Percentiles rank a stretch among this genome's conserved stretches.
Evolutionary conservation across 2,797 vertebrate genomes (phyloP).

Genomic region (Ceryle rudis): DNA sequence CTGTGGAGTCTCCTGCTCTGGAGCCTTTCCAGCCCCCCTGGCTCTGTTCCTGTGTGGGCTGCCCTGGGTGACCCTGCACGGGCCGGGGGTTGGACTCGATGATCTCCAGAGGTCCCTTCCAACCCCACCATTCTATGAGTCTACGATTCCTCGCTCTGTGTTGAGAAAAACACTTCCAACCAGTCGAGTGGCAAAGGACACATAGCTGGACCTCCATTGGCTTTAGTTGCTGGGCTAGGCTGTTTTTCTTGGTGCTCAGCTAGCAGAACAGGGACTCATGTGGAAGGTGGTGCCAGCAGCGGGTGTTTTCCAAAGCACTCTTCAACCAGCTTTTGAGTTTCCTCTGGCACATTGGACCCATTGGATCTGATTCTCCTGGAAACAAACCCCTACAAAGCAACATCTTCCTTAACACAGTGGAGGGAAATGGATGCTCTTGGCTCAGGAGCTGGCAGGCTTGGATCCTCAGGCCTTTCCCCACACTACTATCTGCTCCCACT

Average conservation of each 20-base stretch:
- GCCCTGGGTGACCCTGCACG: no score
- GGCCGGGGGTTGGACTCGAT: no score
- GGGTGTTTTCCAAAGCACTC: neutral
- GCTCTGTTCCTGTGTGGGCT: no score
- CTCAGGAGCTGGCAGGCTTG: neutral
- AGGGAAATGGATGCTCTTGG: neutral
- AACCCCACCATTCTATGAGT: no score
- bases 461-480: neutral
- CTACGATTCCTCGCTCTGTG: neutral
- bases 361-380: neutral
- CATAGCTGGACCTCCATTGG: neutral
- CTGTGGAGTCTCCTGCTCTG: no score
- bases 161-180: neutral
- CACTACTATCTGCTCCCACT: neutral
- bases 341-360: neutral
- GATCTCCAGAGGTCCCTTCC: no score
- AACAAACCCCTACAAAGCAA: neutral
- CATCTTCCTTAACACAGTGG: neutral
- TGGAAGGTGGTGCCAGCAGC: neutral
- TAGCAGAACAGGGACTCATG: accelerated
- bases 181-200: neutral
- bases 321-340: neutral
- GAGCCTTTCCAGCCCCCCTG: no score
- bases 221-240: neutral
- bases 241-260: neutral